Evolutionary conservation across 1,140 invertebrate species (phyloP), one percentile per base, ranked within the genome.

Genomic region (Zaprionus tsacasi): DNA sequence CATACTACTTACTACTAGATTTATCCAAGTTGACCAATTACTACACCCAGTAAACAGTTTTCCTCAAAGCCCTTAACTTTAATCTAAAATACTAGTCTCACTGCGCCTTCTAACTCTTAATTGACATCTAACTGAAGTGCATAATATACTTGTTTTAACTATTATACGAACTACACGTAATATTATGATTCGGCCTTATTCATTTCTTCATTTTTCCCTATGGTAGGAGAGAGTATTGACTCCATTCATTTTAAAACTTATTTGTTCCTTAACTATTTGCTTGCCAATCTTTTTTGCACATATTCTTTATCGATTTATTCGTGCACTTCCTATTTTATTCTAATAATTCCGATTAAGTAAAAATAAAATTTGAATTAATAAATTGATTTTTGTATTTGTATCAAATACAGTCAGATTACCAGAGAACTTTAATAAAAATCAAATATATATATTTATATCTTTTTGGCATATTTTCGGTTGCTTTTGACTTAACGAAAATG

Each of bases 381-480:
- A 58, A 64, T 70, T 64, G 30, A 40, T 63, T 56, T 64, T 50
- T 50, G 13, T 48, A 70, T 70, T 70, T 15, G 36, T 43, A 50
- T 50, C 11, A 12, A 50, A 50, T 45, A 25, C 35, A 48, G 70
- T 58, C 54, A 66, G 55, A 35, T 50, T 52, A 43, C 11, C 27
- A 57, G 35, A 66, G 43, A 57, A 43, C 36, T 56, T 58, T 52
- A 64, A 75, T 69, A 8, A 27, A 50, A 45, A 70, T 54, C 38
- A 57, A 65, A 70, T 57, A 76, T 76, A 76, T 72, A 55, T 72
- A 21, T 72, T 76, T 70, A 30, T 76, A 57, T 85, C 67, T 78
- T 76, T 83, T 88, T 75, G 78, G 71, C 78, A 90, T 86, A 79
- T 81, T 89, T 90, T 90, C 75, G 78, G 78, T 89, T 89, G 81